Conservation (phyloP, 1,140 invertebrate genomes). For the Trichonephila clavata region DNA sequence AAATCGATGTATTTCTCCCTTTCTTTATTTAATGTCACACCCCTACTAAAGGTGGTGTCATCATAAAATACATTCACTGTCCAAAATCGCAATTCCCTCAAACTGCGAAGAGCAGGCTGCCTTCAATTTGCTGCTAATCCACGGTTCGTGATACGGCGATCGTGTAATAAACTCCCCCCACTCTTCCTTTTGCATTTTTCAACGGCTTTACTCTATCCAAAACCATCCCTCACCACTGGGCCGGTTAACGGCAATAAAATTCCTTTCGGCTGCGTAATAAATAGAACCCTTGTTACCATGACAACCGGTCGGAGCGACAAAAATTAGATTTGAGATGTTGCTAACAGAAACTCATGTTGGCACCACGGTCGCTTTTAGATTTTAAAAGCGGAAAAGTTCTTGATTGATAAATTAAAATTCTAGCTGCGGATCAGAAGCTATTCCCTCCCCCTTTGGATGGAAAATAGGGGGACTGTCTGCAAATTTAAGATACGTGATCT, state of each 20-base stretch:
- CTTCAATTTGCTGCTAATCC: conserved; percentile 43
- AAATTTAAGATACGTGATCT: neutral
- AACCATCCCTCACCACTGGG: neutral
- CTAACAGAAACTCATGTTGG: conserved; percentile 2
- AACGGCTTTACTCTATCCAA: neutral
- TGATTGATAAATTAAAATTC: conserved; percentile 73
- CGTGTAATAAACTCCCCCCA: neutral
- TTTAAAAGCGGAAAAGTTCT: conserved; percentile 72
- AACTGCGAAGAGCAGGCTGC: neutral
- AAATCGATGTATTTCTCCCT: no score
- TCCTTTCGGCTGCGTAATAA: conserved; percentile 57
- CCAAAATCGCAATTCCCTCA: neutral
- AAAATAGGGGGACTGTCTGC: neutral
- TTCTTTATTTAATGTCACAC: no score
- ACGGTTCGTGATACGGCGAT: conserved; percentile 22
- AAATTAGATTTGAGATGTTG: conserved; percentile 71
- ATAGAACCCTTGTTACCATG: conserved; percentile 58
- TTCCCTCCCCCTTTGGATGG: neutral
- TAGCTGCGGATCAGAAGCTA: conserved; percentile 43
- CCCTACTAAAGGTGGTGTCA: neutral
- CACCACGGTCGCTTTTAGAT: conserved; percentile 43
- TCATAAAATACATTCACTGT: neutral
- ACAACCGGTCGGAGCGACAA: conserved; percentile 39
- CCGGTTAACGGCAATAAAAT: conserved; percentile 30
- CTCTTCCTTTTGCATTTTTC: conserved; percentile 37